Evolutionary conservation across 1,140 invertebrate species (phyloP), one percentile per base, ranked within the genome.

Genomic region (Trypoxylus dichotomus): DNA sequence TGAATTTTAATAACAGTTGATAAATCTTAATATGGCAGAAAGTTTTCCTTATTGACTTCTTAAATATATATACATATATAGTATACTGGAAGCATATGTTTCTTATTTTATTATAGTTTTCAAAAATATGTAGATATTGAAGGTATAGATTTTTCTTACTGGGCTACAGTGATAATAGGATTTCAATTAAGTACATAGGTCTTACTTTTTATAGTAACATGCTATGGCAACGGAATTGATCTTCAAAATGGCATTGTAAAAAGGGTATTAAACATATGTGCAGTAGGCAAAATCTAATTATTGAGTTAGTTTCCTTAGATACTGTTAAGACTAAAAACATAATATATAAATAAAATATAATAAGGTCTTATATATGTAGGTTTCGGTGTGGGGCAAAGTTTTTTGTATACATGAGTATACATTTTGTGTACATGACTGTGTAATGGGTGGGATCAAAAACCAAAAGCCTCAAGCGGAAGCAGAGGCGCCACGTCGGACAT

Each of bases 401-500:
- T 42, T 8, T 19, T 41, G n/a, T 41, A 42, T 43, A 74, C 72
- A 74, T 15, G 21, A 32, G n/a, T 74, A 41, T 74, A 43, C 32
- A 41, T 19, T n/a, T 2, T 68, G 60, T 68, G 60, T 68, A 68
- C 19, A 24, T 68, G 72, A 41, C 7, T 74, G 72, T 74, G 19
- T 74, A 41, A 11, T n/a, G 21, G 72, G 21, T 37, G 72, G 32
- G 72, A 41, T 29, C 72, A 84, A 83, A 79, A 68, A 68, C 60
- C 85, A 86, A 84, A 78, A 76, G 73, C 29, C 47, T 74, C 76
- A 78, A 72, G 79, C 77, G 80, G 78, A 82, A 82, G 84, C 83
- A 84, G 83, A 86, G 83, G 84, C 84, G 84, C 84, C 83, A 82
- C 84, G 82, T 68, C 60, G 60, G 82, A 82, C 84, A 85, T 85